These are phyloP conservation scores for Mormyrus proboscirostris DNA, from an alignment of 2,797 vertebrate species.

Conservation along the genomic window DNA sequence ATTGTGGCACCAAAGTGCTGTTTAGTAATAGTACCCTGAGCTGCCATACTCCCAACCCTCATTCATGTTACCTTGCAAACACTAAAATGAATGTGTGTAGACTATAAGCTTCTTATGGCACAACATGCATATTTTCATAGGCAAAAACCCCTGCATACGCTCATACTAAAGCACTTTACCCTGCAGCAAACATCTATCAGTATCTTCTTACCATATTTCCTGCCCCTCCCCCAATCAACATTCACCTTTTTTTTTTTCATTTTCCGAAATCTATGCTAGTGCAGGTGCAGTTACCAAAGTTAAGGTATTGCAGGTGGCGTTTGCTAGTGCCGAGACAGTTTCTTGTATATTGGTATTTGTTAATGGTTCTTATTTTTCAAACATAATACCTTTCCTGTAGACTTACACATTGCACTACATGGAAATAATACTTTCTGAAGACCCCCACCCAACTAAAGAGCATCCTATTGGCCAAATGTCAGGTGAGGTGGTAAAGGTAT, in stretches of 20 bases:
- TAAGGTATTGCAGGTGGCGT: background rate
- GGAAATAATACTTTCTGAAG: background rate
- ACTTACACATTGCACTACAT: background rate
- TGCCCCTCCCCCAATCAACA: background rate
- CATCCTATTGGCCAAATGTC: background rate
- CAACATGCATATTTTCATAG: background rate
- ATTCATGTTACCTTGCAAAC: background rate
- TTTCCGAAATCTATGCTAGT: background rate
- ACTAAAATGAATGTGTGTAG: background rate
- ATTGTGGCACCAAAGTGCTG: background rate
- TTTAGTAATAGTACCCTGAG: background rate
- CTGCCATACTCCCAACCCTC: background rate
- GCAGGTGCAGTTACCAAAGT: background rate
- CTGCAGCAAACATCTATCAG: background rate
- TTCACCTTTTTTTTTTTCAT: background rate
- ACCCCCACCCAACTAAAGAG: background rate
- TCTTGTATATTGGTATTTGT: background rate
- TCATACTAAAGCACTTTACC: background rate
- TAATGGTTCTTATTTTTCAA: background rate
- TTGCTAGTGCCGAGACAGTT: background rate
- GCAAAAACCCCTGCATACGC: background rate
- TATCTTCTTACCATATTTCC: background rate
- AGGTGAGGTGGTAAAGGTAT: background rate
- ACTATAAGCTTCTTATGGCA: background rate
- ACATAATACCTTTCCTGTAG: background rate